Percentiles rank a stretch among this genome's conserved stretches.
Evolutionary conservation across 2,888 invertebrate genomes (phyloP).

Genomic region (Deroplatys truncata): DNA sequence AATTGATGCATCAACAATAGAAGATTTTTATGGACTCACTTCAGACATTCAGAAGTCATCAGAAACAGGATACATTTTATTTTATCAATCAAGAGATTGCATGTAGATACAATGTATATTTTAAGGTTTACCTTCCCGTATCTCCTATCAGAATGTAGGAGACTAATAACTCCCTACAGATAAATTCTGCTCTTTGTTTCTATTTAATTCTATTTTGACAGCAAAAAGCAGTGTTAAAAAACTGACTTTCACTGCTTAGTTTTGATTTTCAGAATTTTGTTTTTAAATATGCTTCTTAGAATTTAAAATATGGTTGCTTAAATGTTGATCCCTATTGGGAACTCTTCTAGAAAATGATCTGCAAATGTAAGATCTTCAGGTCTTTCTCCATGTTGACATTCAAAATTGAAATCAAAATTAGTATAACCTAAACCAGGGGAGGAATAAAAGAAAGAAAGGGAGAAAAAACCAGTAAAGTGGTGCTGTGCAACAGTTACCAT

Average conservation of each 20-base stretch:
- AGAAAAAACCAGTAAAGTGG: neutral
- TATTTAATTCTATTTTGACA: neutral
- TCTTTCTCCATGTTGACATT: too few species aligned
- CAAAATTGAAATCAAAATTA: neutral
- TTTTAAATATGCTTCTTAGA: too few species aligned
- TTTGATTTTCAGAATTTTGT: too few species aligned
- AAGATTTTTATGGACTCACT: conserved; percentile 99
- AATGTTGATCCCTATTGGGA: too few species aligned
- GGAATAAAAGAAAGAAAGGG: too few species aligned
- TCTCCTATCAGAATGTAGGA: neutral
- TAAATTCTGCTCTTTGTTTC: neutral
- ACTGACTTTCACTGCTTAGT: too few species aligned
- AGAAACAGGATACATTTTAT: conserved; percentile 98
- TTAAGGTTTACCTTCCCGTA: neutral
- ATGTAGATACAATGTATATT: conserved; percentile 27
- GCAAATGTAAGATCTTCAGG: too few species aligned
- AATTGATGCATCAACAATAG: conserved; percentile 98
- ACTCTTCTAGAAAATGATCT: too few species aligned
- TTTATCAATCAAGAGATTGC: conserved; percentile 93
- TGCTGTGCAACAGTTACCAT: neutral
- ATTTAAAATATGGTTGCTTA: too few species aligned
- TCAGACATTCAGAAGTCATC: conserved; percentile 98
- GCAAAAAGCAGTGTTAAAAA: too few species aligned
- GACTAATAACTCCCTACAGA: neutral
- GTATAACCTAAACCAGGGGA: neutral